Evolutionary conservation across 2,888 invertebrate genomes (phyloP).

Genomic region (Archips xylosteana): DNA sequence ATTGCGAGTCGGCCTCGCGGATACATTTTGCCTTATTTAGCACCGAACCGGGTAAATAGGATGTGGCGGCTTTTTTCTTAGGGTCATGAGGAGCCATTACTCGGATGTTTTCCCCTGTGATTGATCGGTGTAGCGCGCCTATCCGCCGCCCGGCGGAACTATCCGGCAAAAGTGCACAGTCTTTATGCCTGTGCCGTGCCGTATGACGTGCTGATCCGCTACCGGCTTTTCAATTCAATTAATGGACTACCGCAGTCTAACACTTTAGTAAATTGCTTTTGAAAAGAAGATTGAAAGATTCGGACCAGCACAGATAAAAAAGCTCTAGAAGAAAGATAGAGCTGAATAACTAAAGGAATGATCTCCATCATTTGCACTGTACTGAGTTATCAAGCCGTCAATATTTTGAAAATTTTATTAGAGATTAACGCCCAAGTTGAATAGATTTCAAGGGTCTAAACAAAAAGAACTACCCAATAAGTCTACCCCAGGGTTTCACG

Average conservation of each 20-base stretch:
- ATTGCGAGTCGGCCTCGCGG: slow-evolving; percentile 61
- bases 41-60: slow-evolving; percentile 67
- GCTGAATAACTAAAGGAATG: background rate
- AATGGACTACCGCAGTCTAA: background rate
- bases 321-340: background rate
- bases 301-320: background rate
- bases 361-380: too few species aligned
- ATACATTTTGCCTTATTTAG: slow-evolving; percentile 78
- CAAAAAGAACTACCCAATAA: slow-evolving; percentile 27
- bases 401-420: slow-evolving; percentile 17
- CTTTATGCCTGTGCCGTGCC: slow-evolving; percentile 6
- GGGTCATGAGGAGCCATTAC: slow-evolving; percentile 74
- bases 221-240: slow-evolving; percentile 14
- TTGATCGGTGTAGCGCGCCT: slow-evolving; percentile 66
- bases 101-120: slow-evolving; percentile 74
- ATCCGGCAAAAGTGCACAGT: slow-evolving; percentile 19
- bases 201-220: slow-evolving; percentile 14
- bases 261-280: slow-evolving; percentile 4
- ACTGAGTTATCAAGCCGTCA: background rate
- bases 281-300: background rate
- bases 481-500: slow-evolving; percentile 33
- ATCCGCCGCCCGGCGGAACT: slow-evolving; percentile 44
- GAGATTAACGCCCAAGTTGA: slow-evolving; percentile 4
- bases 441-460: slow-evolving; percentile 7
- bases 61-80: slow-evolving; percentile 61